A percentile compares a stretch with the other conserved stretches of the same genome.
phyloP scores from a whole-genome alignment of 2,113 vertebrate species.

The Melanostigma gelatinosum region DNA sequence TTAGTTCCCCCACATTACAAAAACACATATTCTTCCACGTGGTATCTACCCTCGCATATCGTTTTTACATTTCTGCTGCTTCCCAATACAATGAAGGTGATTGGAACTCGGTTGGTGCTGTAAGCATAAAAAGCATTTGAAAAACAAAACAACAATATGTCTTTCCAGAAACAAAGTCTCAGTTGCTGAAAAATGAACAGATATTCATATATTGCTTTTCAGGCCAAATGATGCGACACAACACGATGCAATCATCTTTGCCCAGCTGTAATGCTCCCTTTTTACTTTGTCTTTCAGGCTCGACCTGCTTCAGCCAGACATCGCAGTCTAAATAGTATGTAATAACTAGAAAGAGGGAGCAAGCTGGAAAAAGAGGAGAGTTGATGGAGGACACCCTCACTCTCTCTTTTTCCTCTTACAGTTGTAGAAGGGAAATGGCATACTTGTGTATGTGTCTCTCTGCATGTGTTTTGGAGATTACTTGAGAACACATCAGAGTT shows the following conservation, averaged over 20 bases:
- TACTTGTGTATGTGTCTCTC: neutral
- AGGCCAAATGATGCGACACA: neutral
- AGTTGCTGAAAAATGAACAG: neutral
- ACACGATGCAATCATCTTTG: neutral
- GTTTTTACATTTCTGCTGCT: neutral
- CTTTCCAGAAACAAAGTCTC: neutral
- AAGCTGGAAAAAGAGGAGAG: neutral
- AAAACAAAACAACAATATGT: neutral
- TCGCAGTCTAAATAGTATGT: neutral
- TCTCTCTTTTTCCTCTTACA: neutral
- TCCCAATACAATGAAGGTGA: neutral
- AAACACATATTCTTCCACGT: neutral
- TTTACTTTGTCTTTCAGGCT: neutral
- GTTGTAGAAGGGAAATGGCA: neutral
- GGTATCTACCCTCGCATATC: neutral
- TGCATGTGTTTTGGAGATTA: slow-evolving; percentile 11
- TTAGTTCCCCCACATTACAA: neutral
- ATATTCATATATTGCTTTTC: neutral
- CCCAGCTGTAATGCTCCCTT: neutral
- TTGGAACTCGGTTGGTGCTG: neutral
- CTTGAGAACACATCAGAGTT: slow-evolving; percentile 17
- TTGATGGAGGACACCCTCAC: neutral
- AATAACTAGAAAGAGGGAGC: slow-evolving; percentile 10
- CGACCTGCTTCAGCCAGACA: slow-evolving; percentile 4
- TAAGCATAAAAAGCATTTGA: neutral